Evolutionary conservation across 64 coral and sea anemone species (phyloP), one percentile per base, ranked within the genome.

Genomic region (Catalaphyllia jardinei): DNA sequence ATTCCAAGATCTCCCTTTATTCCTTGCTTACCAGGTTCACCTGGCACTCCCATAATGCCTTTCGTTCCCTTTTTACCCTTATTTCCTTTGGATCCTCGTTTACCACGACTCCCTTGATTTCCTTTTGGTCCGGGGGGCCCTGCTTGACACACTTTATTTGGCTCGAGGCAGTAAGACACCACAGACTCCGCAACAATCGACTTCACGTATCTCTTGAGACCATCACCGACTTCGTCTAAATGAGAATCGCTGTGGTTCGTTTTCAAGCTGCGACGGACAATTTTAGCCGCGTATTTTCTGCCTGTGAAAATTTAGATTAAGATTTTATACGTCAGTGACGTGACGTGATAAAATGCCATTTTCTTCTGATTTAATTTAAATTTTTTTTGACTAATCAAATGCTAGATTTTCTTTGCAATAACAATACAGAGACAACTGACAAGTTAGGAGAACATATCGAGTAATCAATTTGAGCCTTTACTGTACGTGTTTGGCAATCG

Each of bases 21-120:
- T n/a, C 89, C 89, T 75, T 51, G 89, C 64, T 85, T 91, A 8
- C 89, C 80, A 6, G 84, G 27, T 50, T 77, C 62, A 27, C 90
- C 90, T 67, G 73, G 80, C 19, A 74, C 51, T 76, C 90, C 90
- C 60, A 78, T 52, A 1, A 46, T 24, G 0, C 90, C 90, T 86
- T 79, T 52, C 17, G 11, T 4, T 11, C 90, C 90, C 31, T 29
- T 86, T 29, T 74, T 72, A 24, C 89, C 89, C 73, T 63, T 33
- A 25, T 31, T 29, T 60, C 89, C 89, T 38, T 35, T 62, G 4
- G 16, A 5, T 25, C 90, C 90, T 65, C 80, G 54, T 42, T 8
- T 76, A 28, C 89, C 89, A 20, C 89, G 62, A 22, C 24, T 18
- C 2, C 89, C 90, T 76, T 57, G 73, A 46, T 18, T 55, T 50